Conservation (phyloP, 2,888 invertebrate genomes). For the Dioctria rufipes region DNA sequence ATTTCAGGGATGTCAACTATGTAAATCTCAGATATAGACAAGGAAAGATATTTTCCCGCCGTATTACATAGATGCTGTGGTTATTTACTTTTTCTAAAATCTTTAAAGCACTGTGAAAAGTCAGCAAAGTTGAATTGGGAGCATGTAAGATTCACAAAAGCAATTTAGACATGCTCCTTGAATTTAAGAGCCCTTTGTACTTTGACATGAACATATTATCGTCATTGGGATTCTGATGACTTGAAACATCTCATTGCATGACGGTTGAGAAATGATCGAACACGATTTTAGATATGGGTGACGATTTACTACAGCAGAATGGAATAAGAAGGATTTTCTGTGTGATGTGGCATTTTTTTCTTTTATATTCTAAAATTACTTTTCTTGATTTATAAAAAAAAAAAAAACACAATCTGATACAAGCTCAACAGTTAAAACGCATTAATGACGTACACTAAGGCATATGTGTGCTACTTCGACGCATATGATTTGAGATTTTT, state of each 20-base stretch:
- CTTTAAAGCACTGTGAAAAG: background rate
- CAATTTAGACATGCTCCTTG: conserved; percentile 49
- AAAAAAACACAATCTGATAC: background rate
- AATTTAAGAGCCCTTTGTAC: conserved; percentile 54
- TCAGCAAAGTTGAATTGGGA: conserved; percentile 15
- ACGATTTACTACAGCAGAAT: conserved; percentile 36
- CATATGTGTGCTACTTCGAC: no score
- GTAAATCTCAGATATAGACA: conserved; percentile 43
- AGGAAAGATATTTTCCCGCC: conserved; percentile 33
- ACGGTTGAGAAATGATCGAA: conserved; percentile 47
- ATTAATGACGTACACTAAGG: no score
- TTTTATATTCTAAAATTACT: background rate
- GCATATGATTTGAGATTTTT: no score
- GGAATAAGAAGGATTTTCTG: background rate
- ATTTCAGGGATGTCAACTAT: conserved; percentile 55
- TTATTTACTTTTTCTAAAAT: conserved; percentile 24
- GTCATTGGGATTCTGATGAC: conserved; percentile 55
- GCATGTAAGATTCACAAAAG: conserved; percentile 32
- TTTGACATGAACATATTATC: conserved; percentile 57
- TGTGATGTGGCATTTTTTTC: background rate
- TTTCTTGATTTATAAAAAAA: background rate
- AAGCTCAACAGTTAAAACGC: no score
- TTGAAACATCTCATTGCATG: conserved; percentile 50
- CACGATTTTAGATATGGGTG: conserved; percentile 48
- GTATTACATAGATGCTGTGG: conserved; percentile 1